Percentiles rank a stretch among this genome's conserved stretches.
Evolutionary conservation across 2,113 vertebrate species (phyloP).

Genomic region (Chloroceryle aenea): DNA sequence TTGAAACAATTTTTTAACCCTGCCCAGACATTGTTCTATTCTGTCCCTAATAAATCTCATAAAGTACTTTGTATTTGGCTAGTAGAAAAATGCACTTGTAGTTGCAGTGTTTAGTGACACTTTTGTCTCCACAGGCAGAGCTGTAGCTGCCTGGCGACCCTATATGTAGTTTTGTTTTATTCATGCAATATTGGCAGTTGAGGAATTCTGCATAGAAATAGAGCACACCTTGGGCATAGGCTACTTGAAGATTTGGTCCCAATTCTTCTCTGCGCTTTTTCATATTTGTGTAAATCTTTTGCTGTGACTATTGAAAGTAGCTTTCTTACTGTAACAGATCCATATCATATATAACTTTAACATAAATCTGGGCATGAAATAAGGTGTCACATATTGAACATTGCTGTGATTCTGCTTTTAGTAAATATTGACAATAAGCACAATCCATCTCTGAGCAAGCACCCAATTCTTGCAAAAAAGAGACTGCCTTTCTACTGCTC

Average conservation of each 20-base stretch:
- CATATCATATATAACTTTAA: not conserved
- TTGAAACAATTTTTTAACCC: not conserved
- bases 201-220: not conserved
- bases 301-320: not conserved
- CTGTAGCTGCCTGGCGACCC: not conserved
- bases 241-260: not conserved
- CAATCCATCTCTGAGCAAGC: not conserved
- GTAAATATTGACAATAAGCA: not conserved
- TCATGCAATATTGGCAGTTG: not conserved
- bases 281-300: not conserved
- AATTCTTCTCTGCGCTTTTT: not conserved
- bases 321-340: not conserved
- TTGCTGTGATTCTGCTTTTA: not conserved
- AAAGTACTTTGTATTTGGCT: not conserved
- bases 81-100: not conserved
- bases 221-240: not conserved
- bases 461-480: not conserved
- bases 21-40: not conserved
- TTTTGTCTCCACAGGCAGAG: not conserved
- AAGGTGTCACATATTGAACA: not conserved
- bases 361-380: not conserved
- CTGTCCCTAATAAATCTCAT: not conserved
- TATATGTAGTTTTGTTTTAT: not conserved
- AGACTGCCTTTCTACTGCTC: not conserved
- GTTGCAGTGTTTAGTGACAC: not conserved